Percentiles rank a stretch among this genome's conserved stretches.
Conservation (phyloP, 2,797 vertebrate genomes). For the Mus minutoides region DNA sequence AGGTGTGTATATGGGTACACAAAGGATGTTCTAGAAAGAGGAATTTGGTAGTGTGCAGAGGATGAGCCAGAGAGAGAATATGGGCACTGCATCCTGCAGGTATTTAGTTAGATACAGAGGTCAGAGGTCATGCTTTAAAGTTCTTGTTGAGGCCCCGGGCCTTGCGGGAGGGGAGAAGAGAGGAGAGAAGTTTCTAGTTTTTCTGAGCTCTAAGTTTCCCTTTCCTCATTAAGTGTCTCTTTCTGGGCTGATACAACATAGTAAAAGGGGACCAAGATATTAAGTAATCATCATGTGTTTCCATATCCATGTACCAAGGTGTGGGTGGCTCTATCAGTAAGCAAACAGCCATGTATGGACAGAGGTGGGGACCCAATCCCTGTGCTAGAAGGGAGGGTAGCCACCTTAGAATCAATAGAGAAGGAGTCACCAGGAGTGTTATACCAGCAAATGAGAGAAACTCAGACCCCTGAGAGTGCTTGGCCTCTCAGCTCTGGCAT, state of each 20-base stretch:
- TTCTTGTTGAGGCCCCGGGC: not conserved
- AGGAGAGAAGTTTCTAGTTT: not conserved
- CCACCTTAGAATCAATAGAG: not conserved
- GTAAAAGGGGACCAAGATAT: not conserved
- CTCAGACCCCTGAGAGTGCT: not conserved
- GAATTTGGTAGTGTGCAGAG: not conserved
- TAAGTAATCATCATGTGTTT: not conserved
- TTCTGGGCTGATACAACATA: not conserved
- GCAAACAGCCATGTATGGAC: not conserved
- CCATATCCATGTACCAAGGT: not conserved
- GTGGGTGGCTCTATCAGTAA: not conserved
- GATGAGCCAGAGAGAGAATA: not conserved
- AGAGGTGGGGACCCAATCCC: not conserved
- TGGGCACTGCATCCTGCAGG: not conserved
- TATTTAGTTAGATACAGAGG: not conserved
- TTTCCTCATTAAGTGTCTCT: not conserved
- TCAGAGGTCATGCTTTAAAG: accelerated
- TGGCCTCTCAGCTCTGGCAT: not conserved
- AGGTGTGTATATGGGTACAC: not conserved
- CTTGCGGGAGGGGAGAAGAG: too few relatives aligned
- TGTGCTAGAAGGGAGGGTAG: too few relatives aligned
- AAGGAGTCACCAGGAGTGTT: not conserved
- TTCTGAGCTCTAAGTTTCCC: not conserved
- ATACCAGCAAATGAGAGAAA: too few relatives aligned
- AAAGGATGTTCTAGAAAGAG: not conserved